Evolutionary conservation across 2,888 invertebrate genomes (phyloP), one percentile per base, ranked within the genome.

Genomic region (Abrostola tripartita): DNA sequence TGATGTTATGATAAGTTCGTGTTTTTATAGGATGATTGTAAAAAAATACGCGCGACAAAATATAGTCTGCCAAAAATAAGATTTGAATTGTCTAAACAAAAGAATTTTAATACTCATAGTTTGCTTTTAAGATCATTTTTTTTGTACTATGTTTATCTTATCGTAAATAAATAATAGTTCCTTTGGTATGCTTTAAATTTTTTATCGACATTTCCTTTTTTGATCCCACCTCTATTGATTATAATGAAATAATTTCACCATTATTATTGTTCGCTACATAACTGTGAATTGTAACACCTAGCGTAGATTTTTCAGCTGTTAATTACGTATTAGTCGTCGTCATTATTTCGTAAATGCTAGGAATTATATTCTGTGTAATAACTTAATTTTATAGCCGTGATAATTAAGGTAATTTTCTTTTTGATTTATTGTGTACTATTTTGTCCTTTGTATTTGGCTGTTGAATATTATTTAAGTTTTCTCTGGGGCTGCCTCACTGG

Each of bases 211-310:
- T 42, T 2, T 1, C 37, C 49, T 37, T 41, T 14, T 0, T 36
- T 0, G 35, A 4, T 40, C 58, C 14, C 72, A 70, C 7, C 78
- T 0, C 68, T 81, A 74, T 35, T 63, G 8, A 65, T 55, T 65
- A 61, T 59, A 58, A 76, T 74, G 69, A 79, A 69, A 71, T 79
- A 66, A 72, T 59, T 47, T 76, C 41, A 35, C 37, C n/a, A 53
- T 24, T 58, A 78, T 69, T 66, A 74, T 61, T 37, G 57, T 42
- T 57, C 52, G 56, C 61, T 53, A 53, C 61, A 38, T 36, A 68
- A 59, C 63, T 49, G 63, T 57, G 59, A 65, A 74, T 76, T 66
- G 57, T 66, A 65, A 64, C 61, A 71, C 64, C 52, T 58, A 47
- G 37, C 41, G 63, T 65, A 59, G 60, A 67, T 68, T 72, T 78